Percentiles rank a stretch among this genome's conserved stretches.
phyloP scores from a whole-genome alignment of 2,888 invertebrate species.

The Eupithecia dodoneata region DNA sequence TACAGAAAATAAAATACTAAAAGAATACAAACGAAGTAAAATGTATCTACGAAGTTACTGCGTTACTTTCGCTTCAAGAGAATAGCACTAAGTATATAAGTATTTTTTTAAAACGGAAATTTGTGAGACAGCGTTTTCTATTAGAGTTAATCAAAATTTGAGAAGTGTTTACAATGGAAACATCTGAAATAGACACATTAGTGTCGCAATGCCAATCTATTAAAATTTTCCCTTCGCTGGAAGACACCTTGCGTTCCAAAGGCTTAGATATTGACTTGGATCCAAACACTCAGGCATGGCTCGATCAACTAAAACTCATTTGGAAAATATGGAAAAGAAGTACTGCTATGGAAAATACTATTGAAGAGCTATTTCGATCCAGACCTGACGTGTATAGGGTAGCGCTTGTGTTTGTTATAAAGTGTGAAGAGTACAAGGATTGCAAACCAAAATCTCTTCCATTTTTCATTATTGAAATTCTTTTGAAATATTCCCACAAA shows the following conservation, averaged over 20 bases:
- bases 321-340: slow-evolving; percentile 85
- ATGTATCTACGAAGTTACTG: too few relatives aligned
- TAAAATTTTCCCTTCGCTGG: slow-evolving; percentile 77
- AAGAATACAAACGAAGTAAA: too few relatives aligned
- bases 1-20: too few relatives aligned
- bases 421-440: slow-evolving; percentile 85
- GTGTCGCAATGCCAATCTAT: slow-evolving; percentile 70
- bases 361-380: slow-evolving; percentile 77
- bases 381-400: slow-evolving; percentile 85
- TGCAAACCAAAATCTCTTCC: slow-evolving; percentile 86
- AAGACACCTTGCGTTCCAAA: slow-evolving; percentile 67
- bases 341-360: slow-evolving; percentile 74
- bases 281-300: slow-evolving; percentile 66
- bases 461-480: slow-evolving; percentile 85
- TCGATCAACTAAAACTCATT: slow-evolving; percentile 70
- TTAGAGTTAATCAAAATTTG: neutral
- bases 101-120: too few relatives aligned
- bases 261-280: slow-evolving; percentile 77
- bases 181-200: slow-evolving; percentile 63
- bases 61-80: too few relatives aligned
- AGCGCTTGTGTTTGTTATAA: slow-evolving; percentile 84
- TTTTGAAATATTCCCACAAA: slow-evolving; percentile 79
- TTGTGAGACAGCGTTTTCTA: neutral
- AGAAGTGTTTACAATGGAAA: slow-evolving; percentile 39
- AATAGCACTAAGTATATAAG: too few relatives aligned